Percentiles rank a stretch among this genome's conserved stretches.
phyloP scores from a whole-genome alignment of 2,797 vertebrate genomes.

The Coregonus sp. region DNA sequence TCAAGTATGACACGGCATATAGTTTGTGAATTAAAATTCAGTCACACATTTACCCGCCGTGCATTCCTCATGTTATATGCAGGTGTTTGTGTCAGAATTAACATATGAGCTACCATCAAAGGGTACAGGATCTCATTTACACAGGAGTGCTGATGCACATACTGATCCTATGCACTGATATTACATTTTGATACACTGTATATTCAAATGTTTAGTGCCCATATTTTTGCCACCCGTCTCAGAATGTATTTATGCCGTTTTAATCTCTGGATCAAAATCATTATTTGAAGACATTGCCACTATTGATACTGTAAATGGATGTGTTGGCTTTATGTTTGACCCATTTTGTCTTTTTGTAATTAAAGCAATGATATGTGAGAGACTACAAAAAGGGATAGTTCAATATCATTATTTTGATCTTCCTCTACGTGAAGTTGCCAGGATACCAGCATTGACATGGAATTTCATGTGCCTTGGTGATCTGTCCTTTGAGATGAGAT shows the following conservation, averaged over 20 bases:
- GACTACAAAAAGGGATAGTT: neutral
- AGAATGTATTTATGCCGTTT: too few relatives aligned
- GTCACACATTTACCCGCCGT: constrained; percentile 7
- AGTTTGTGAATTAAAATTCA: constrained; percentile 20
- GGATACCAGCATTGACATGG: neutral
- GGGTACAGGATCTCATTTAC: constrained; percentile 17
- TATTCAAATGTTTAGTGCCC: too few relatives aligned
- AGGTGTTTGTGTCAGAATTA: constrained; percentile 17
- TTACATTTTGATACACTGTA: constrained; percentile 16
- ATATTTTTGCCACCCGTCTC: too few relatives aligned
- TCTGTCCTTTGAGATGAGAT: neutral
- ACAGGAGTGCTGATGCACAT: neutral
- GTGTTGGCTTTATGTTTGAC: too few relatives aligned
- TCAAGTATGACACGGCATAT: constrained; percentile 1
- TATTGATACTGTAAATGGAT: too few relatives aligned
- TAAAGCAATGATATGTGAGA: neutral
- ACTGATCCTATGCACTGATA: constrained; percentile 5
- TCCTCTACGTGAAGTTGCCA: neutral
- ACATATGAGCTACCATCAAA: constrained; percentile 17
- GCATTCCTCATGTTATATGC: constrained; percentile 28
- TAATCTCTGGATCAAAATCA: too few relatives aligned
- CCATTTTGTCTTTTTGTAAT: neutral
- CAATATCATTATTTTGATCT: neutral
- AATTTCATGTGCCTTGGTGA: neutral
- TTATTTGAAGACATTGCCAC: too few relatives aligned